Conservation (phyloP, 2,113 vertebrate species). For the Lepus americanus region DNA sequence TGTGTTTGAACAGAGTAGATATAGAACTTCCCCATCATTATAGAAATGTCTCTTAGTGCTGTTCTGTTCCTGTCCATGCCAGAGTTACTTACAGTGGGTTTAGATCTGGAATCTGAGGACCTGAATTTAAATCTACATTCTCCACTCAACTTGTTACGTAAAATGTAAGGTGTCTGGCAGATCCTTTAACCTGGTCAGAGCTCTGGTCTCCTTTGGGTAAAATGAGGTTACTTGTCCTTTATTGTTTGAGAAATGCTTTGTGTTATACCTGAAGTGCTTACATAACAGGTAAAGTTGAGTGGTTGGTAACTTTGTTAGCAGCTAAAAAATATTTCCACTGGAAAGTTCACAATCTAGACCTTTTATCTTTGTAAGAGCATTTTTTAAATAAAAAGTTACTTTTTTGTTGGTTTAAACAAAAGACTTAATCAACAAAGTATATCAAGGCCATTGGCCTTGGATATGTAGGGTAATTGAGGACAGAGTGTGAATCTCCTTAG, state of each 20-base stretch:
- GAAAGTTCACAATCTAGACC: no score
- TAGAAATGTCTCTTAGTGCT: background rate
- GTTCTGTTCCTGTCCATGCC: background rate
- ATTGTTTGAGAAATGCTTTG: background rate
- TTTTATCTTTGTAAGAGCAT: no score
- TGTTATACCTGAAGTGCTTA: background rate
- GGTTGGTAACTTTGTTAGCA: background rate
- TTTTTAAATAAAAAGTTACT: no score
- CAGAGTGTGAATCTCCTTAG: no score
- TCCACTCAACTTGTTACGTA: background rate
- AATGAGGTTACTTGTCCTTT: background rate
- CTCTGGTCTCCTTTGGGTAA: slow-evolving; percentile 1
- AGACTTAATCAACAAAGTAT: no score
- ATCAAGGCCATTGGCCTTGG: no score
- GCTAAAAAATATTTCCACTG: background rate
- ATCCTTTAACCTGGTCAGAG: background rate
- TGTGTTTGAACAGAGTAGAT: background rate
- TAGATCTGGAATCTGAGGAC: background rate
- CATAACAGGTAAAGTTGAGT: background rate
- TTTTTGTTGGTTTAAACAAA: no score
- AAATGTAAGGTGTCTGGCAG: background rate
- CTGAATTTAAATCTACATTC: background rate
- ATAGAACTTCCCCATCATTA: background rate
- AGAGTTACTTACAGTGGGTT: background rate
- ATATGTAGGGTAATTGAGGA: no score